Evolutionary conservation across 2,888 invertebrate genomes (phyloP), one percentile per base, ranked within the genome.

Genomic region (Tachystola acroxantha): DNA sequence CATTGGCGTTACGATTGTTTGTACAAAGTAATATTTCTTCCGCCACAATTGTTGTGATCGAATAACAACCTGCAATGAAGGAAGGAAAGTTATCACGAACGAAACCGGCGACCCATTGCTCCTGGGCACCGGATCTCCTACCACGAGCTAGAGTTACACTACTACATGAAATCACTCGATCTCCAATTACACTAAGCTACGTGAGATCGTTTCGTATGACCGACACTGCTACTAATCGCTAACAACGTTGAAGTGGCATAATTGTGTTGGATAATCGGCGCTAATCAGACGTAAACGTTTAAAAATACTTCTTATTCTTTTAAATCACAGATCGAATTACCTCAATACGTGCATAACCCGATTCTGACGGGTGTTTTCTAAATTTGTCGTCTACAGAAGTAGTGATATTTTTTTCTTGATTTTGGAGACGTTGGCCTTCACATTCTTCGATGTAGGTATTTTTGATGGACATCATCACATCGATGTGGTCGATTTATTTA

Each of bases 71-170:
- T 16, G 13, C 19, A 26, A 27, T 45, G 42, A 46, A 60, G 57
- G 56, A 53, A 62, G 61, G 61, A 65, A 63, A 63, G 62, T 58
- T 55, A 26, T 44, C 49, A 53, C 53, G 48, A 48, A 49, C 50
- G 16, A 16, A 16, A 16, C 16, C 16, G 6, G 16, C 16, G 48
- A 43, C 40, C 41, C 51, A 37, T 39, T 36, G 48, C 45, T 46
- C 39, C 42, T 46, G 45, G 63, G 50, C 55, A 56, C 50, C 48
- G 53, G 49, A 57, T 45, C 43, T 45, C 48, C 4, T 27, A 27
- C 11, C 3, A 27, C 10, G 12, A 11, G 7, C 10, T 12, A 7
- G n/a, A 24, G n/a, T n/a, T 24, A n/a, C 24, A 24, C 9, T 24
- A 16, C 16, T 16, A 16, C 16, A 6, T 16, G 16, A n/a, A n/a